Base-by-base conservation (phyloP, 2,888 invertebrate genomes). In the Schizotus pectinicornis region DNA sequence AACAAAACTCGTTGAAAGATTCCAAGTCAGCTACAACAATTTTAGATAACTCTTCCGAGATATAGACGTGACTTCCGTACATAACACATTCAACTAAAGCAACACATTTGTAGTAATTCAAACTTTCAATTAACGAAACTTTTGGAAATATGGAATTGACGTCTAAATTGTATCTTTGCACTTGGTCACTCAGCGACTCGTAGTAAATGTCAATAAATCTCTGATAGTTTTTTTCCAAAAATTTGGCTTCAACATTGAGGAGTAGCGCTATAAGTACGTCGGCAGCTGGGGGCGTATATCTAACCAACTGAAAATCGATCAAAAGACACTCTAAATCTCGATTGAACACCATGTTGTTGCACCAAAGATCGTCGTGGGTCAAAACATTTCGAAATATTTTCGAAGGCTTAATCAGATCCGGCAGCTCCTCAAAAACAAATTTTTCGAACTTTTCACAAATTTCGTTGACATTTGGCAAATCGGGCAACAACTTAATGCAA, bases 271-370 rank as follows among this genome's bases (percentile, higher is more conserved):
- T 74, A 73, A 85, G 81, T 1, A 88, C 78, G 67, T 91, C 90
- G 33, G 85, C 80, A 22, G 85, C 83, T 0, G 87, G 85, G 0
- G 89, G 88, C 7, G 84, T 84, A 71, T 86, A 89, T 22, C 86
- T 81, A 0, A 84, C 79, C 46, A 88, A 80, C 76, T 90, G 90
- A 69, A 86, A 91, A 74, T 91, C 91, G 1, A 91, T 84, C 7
- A 91, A 72, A 32, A 86, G 72, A 64, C 88, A 87, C 32, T 71
- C 72, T 0, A 77, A 76, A 31, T 78, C 67, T 11, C 77, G 73
- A 51, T 68, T 80, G 65, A 87, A 87, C 79, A 88, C 80, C 6
- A 87, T 72, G 68, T 88, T 88, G 65, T 87, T 87, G 38, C 82
- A 82, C 87, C 87, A 88, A 5, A 87, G 74, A 77, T 87, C 87